Base-by-base conservation (phyloP, 2,797 vertebrate species). In the Aeoliscus strigatus region DNA sequence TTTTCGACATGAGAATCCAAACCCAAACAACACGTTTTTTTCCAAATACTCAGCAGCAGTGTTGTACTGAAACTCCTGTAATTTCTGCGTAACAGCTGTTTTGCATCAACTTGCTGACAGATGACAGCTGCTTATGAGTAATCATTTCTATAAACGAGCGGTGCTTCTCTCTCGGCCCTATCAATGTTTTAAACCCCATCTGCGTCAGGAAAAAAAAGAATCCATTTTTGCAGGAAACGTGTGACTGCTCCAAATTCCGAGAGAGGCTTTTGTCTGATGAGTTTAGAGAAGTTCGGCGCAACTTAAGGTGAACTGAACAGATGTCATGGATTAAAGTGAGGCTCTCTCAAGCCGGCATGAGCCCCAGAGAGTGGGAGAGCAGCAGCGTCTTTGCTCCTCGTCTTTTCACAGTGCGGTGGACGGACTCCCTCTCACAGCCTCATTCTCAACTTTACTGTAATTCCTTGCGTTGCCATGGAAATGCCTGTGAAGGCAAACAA, bases 141-240 rank as follows among this genome's bases (percentile, higher is more conserved):
- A 65, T 53, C 46, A 54, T 39, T 46, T 42, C 38, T 42, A 37
- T 54, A 25, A n/a, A 36, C 41, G 36, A 47, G 28, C 12, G 48
- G 27, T 48, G 21, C 40, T 21, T 35, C 46, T 32, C 47, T 50
- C 18, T 51, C 66, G 45, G 42, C 14, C 32, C 44, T 44, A 79
- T 81, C 60, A 77, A 78, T 77, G 62, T 75, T 80, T 78, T 73
- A 77, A 69, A 66, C 51, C 29, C 65, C 61, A 71, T 76, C 69
- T 79, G 70, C 72, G 43, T 49, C 11, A 32, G 59, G 45, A 66
- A 29, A 62, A 44, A 82, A 77, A 40, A 70, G 55, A 73, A 58
- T 29, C 30, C 50, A 60, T 53, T 68, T 49, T 66, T 52, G 55
- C 39, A 48, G 45, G 15, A 54, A 74, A 60, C 60, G 50, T 16